phyloP scores from a whole-genome alignment of 2,888 invertebrate genomes.

The Chrysina gloriosa region DNA sequence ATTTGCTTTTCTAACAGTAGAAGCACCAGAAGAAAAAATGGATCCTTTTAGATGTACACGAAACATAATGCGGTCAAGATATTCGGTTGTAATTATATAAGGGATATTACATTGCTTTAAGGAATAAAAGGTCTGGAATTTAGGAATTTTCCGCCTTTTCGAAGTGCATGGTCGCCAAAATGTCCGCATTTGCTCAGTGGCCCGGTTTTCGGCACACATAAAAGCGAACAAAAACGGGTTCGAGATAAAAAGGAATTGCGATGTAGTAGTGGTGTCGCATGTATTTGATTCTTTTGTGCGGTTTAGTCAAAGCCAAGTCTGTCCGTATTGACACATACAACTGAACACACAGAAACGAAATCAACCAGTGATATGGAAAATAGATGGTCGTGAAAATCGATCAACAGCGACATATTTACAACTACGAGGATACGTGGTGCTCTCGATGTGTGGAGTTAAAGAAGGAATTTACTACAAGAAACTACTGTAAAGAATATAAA shows the following conservation, averaged over 20 bases:
- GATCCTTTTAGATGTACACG: not conserved
- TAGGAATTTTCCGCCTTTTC: slow-evolving; percentile 36
- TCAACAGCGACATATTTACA: slow-evolving; percentile 31
- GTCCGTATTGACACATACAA: slow-evolving; percentile 58
- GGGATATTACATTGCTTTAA: not conserved
- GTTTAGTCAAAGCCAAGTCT: slow-evolving; percentile 55
- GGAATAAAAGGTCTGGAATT: slow-evolving; percentile 21
- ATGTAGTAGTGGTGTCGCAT: slow-evolving; percentile 52
- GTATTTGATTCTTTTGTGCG: slow-evolving; percentile 58
- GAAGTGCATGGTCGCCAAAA: slow-evolving; percentile 20
- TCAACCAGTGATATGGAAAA: slow-evolving; percentile 65
- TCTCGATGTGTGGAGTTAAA: too few species aligned
- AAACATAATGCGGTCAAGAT: not conserved
- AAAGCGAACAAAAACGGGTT: slow-evolving; percentile 42
- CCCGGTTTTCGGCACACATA: slow-evolving; percentile 38
- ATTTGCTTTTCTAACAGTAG: not conserved
- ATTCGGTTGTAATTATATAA: slow-evolving; percentile 6
- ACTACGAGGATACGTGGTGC: too few species aligned
- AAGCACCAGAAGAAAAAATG: too few species aligned
- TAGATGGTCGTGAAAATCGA: slow-evolving; percentile 60
- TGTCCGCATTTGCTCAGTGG: slow-evolving; percentile 41
- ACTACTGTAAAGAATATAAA: too few species aligned
- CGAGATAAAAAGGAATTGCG: slow-evolving; percentile 53
- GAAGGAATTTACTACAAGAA: too few species aligned
- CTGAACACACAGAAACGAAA: slow-evolving; percentile 49